Base-by-base conservation (phyloP, 2,113 vertebrate genomes). In the Psittacus erithacus region DNA sequence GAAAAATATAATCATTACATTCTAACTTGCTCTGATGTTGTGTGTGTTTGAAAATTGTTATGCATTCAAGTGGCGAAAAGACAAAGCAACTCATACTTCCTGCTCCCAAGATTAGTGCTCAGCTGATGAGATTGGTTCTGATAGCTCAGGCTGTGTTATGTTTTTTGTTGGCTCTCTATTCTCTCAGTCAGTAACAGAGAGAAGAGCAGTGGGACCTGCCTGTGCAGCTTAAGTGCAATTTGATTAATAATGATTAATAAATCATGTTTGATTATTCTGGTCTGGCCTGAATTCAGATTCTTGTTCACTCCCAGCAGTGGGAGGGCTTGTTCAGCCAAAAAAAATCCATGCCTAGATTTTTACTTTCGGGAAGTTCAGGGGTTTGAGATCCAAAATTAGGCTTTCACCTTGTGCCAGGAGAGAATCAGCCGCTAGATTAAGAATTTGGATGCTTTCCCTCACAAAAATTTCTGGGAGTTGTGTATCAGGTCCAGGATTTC, bases 381-480 rank as follows among this genome's bases (percentile, higher is more conserved):
- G 38, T 89, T 91, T 95, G 83, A 91, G 83, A 96, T 96, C 95
- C 96, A 95, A 94, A 96, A 87, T 96, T 96, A 96, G 92, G 86
- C 79, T 95, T 97, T 85, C 70, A 39, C 41, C 65, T 95, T 84
- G 88, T 93, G 86, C 95, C 92, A 95, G 82, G 86, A 95, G 80
- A 78, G 91, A 96, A 87, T 95, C 84, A 95, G 81, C 80, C 88
- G 53, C 91, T 73, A 91, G 73, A 92, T 94, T 87, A 96, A 92
- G 83, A 82, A 77, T 94, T 92, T 96, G 93, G 88, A 93, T 82
- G 53, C 59, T 85, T 89, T 95, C 77, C 93, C 83, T 91, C 70
- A 59, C 88, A 93, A 96, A 95, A 94, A 94, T 93, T 95, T 94
- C 67, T 95, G 95, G 84, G 96, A 93, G 92, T 95, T 95, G 46